These are phyloP conservation scores for Coptotermes formosanus DNA, from an alignment of 1,140 invertebrate species.

Conservation along the genomic window DNA sequence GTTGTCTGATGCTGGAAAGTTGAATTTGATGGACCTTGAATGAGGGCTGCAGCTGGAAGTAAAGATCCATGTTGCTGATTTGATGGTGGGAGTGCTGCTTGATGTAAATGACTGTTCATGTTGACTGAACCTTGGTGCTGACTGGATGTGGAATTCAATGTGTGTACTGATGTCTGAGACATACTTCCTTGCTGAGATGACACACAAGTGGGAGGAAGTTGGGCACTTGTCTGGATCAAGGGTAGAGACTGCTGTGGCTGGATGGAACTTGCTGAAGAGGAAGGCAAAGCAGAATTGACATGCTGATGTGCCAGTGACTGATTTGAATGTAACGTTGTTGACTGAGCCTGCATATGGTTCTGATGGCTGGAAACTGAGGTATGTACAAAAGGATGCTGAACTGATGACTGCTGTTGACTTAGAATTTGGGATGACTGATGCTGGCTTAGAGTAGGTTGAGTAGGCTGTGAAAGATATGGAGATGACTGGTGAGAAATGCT, in stretches of 20 bases:
- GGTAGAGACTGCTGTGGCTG: constrained; percentile 27
- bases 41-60: background rate
- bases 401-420: background rate
- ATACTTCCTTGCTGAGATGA: background rate
- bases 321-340: background rate
- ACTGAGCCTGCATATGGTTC: background rate
- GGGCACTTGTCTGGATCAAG: background rate
- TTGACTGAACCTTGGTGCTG: background rate
- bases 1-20: background rate
- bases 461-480: background rate
- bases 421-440: background rate
- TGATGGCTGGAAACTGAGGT: background rate
- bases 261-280: constrained; percentile 22
- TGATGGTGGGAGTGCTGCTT: background rate
- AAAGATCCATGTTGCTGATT: background rate
- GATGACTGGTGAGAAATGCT: background rate
- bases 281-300: background rate
- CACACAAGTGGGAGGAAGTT: background rate
- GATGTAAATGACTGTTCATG: background rate
- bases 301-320: constrained; percentile 16
- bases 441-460: background rate
- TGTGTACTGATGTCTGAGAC: background rate
- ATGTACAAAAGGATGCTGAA: constrained; percentile 17
- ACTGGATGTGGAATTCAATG: background rate
- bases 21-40: background rate